These are phyloP conservation scores for Malacoraja senta DNA, from an alignment of 2,797 vertebrate genomes.

Conservation along the genomic window DNA sequence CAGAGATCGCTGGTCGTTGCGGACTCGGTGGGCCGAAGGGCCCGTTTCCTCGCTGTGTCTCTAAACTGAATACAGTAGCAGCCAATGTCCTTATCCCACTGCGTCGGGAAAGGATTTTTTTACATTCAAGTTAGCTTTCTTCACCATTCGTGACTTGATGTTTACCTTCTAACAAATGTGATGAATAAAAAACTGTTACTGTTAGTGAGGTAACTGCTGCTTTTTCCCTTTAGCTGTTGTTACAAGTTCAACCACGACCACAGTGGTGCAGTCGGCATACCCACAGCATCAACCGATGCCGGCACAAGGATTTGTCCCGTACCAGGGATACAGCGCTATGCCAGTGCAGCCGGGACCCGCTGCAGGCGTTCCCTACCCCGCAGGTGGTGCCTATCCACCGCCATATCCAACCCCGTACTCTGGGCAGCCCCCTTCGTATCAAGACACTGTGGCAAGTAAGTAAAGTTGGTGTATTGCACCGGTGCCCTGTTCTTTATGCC, in stretches of 20 bases:
- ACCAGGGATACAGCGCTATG: constrained; percentile 7
- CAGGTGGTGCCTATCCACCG: constrained; percentile 8
- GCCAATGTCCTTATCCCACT: no score
- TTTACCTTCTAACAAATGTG: background rate
- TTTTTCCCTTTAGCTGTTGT: constrained; percentile 23
- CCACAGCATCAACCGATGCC: constrained; percentile 14
- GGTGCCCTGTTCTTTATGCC: background rate
- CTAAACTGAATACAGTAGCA: background rate
- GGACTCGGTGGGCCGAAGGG: no score
- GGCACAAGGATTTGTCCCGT: constrained; percentile 2
- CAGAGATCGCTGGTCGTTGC: no score
- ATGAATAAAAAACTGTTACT: background rate
- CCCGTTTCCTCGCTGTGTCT: no score
- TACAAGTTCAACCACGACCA: constrained; percentile 28
- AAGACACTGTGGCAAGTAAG: constrained; percentile 36
- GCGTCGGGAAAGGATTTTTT: background rate
- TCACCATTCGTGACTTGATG: background rate
- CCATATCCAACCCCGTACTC: constrained; percentile 34
- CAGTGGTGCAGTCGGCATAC: background rate
- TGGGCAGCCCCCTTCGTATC: constrained; percentile 22
- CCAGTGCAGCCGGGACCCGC: background rate
- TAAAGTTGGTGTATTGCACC: background rate
- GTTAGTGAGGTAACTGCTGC: background rate
- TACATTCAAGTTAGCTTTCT: background rate
- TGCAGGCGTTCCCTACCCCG: background rate